Conservation (phyloP, 2,113 vertebrate genomes). For the Garra rufa region DNA sequence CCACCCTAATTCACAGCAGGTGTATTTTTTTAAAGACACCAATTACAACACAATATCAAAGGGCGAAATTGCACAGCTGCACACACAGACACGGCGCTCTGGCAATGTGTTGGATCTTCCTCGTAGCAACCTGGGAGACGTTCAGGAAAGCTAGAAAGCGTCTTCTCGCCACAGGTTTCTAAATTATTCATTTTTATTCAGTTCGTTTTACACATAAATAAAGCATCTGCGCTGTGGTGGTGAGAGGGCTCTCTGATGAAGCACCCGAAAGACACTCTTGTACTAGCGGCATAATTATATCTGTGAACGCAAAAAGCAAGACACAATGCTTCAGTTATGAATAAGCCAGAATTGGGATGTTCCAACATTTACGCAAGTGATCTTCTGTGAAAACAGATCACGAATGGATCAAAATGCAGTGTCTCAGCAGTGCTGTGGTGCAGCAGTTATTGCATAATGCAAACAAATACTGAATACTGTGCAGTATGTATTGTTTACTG, state of each 20-base stretch:
- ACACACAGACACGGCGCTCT: not conserved
- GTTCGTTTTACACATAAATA: conserved; percentile 38
- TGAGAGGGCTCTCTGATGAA: not conserved
- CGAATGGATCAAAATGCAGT: not conserved
- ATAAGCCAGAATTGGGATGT: not conserved
- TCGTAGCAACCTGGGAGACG: not conserved
- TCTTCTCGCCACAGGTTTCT: conserved; percentile 29
- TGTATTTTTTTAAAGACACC: conserved; percentile 24
- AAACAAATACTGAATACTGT: too few relatives aligned
- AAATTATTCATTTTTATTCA: conserved; percentile 39
- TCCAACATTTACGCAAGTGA: not conserved
- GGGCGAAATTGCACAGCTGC: not conserved
- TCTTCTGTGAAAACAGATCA: not conserved
- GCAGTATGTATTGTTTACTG: too few relatives aligned
- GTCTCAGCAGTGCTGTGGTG: not conserved
- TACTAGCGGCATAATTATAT: not conserved
- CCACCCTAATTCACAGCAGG: conserved; percentile 36
- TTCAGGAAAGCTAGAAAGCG: conserved; percentile 11
- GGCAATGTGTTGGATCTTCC: conserved; percentile 5
- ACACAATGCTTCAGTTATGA: not conserved
- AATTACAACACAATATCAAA: conserved; percentile 26
- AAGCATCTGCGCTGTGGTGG: not conserved
- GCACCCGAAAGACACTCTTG: not conserved
- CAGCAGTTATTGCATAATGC: not conserved
- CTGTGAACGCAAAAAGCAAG: not conserved